Conservation (phyloP, 2,797 vertebrate genomes). For the Aldrovandia affinis region DNA sequence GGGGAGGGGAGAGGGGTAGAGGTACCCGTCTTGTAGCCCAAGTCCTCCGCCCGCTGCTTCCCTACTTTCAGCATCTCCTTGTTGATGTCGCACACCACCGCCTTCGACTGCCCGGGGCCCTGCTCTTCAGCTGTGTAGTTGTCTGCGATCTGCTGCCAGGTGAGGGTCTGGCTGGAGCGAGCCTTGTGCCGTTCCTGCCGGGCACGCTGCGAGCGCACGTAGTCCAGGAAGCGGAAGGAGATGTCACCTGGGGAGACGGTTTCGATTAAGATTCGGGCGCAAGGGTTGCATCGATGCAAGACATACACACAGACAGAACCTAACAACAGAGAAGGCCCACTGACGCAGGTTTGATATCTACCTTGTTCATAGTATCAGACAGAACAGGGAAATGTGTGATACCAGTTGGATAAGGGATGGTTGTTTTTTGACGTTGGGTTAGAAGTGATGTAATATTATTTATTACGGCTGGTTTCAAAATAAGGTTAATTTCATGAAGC, state of each 20-base stretch:
- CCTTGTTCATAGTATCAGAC: neutral
- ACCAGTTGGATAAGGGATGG: neutral
- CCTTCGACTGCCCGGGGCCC: constrained; percentile 70
- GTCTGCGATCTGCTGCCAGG: constrained; percentile 82
- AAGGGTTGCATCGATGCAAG: neutral
- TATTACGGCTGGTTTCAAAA: too few relatives aligned
- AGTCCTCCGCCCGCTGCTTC: constrained; percentile 75
- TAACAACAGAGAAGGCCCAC: neutral
- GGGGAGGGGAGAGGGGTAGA: too few relatives aligned
- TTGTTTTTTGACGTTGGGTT: too few relatives aligned
- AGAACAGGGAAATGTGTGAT: neutral
- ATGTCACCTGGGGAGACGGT: constrained; percentile 83
- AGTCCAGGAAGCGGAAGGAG: constrained; percentile 91
- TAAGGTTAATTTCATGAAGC: too few relatives aligned
- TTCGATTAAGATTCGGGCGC: neutral
- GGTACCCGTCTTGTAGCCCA: constrained; percentile 77
- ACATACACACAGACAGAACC: neutral
- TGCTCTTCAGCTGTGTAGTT: constrained; percentile 65
- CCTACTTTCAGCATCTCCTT: constrained; percentile 95
- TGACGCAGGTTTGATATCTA: neutral
- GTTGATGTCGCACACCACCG: constrained; percentile 94
- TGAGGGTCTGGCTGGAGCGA: constrained; percentile 75
- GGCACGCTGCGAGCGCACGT: constrained; percentile 72
- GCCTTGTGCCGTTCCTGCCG: constrained; percentile 62
- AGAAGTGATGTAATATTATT: too few relatives aligned